phyloP scores from a whole-genome alignment of 2,797 vertebrate species.

The Lepidocolaptes lacrymiger region DNA sequence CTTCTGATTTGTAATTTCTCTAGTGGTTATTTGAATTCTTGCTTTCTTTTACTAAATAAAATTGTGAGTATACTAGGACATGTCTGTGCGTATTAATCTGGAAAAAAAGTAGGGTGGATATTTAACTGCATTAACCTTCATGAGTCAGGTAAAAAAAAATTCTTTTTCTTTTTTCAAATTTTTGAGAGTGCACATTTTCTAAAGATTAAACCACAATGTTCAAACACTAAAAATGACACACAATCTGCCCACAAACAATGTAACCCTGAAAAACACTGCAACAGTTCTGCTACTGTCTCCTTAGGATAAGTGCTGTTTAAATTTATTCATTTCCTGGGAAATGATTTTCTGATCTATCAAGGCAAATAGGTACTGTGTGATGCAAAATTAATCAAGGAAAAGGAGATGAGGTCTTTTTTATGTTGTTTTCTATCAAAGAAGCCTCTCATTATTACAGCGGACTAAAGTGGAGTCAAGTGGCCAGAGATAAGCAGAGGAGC shows the following conservation, averaged over 20 bases:
- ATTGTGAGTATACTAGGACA: background rate
- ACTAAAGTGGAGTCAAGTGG: slow-evolving; percentile 28
- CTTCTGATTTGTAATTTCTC: slow-evolving; percentile 26
- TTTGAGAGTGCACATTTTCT: background rate
- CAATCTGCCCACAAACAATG: background rate
- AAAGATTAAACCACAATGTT: background rate
- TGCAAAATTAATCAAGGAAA: slow-evolving; percentile 55
- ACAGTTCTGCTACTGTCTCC: background rate
- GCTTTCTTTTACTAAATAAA: background rate
- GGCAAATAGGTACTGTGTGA: slow-evolving; percentile 45
- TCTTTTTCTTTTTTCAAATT: background rate
- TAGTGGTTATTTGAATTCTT: slow-evolving; percentile 13
- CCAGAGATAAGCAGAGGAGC: background rate
- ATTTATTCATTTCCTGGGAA: slow-evolving; percentile 28
- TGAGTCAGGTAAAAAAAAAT: background rate
- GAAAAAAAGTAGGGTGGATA: background rate
- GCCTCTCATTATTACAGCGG: background rate
- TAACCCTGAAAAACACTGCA: background rate
- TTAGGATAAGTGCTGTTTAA: slow-evolving; percentile 40
- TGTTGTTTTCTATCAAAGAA: slow-evolving; percentile 21
- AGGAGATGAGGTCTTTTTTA: slow-evolving; percentile 21
- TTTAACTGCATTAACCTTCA: background rate
- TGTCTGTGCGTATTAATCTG: background rate
- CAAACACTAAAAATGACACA: background rate
- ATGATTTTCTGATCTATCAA: slow-evolving; percentile 49